These are phyloP conservation scores for Lagenorhynchus albirostris DNA, from an alignment of 2,113 vertebrate species.

Conservation along the genomic window DNA sequence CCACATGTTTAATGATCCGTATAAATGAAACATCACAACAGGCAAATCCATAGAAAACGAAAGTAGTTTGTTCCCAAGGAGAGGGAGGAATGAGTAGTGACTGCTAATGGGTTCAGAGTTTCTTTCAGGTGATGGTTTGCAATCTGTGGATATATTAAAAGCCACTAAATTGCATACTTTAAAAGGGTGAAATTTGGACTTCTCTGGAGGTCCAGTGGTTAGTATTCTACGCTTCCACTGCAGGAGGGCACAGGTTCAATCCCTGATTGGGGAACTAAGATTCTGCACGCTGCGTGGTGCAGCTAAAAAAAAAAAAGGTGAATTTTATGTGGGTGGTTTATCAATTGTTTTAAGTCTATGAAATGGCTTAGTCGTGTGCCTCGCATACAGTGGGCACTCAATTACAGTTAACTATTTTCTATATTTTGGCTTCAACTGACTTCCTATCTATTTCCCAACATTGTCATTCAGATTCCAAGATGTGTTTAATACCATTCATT, in stretches of 20 bases:
- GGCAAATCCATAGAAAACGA: neutral
- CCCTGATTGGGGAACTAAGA: no score
- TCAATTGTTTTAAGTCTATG: neutral
- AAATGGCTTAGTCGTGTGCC: neutral
- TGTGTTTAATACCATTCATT: neutral
- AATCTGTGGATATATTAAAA: neutral
- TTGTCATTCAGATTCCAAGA: neutral
- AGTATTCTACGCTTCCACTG: no score
- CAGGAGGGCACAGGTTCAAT: no score
- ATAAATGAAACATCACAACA: neutral
- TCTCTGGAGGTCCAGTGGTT: neutral
- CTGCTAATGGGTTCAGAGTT: neutral
- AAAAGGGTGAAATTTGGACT: neutral
- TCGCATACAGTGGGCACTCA: neutral
- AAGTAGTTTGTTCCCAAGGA: neutral
- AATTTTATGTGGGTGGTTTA: neutral
- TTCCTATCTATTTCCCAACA: neutral
- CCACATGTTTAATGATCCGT: neutral
- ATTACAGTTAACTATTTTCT: neutral
- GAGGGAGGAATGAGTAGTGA: neutral
- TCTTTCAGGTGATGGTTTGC: neutral
- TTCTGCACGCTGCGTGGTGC: no score
- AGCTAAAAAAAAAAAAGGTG: neutral
- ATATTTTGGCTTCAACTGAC: neutral
- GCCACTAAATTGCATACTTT: neutral